phyloP scores from a whole-genome alignment of 2,888 invertebrate species.

The Plebejus melissa region DNA sequence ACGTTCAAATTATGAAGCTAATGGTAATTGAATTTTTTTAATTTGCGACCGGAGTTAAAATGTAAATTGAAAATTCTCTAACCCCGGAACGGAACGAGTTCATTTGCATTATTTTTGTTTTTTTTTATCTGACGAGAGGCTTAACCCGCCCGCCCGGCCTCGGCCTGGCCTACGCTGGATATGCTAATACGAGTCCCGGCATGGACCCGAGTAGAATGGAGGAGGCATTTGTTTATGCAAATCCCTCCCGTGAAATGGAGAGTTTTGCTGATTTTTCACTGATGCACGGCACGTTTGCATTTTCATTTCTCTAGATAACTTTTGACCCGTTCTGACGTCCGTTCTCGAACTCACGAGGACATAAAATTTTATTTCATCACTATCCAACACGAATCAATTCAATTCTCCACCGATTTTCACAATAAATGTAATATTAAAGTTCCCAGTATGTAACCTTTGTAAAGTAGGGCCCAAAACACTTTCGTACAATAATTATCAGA shows the following conservation, averaged over 20 bases:
- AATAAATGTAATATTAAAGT: neutral
- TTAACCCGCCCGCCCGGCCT: conserved; percentile 39
- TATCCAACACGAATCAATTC: conserved; percentile 17
- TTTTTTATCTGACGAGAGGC: conserved; percentile 33
- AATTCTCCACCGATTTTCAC: neutral
- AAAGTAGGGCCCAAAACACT: neutral
- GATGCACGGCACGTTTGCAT: conserved; percentile 42
- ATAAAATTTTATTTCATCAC: conserved; percentile 33
- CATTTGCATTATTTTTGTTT: conserved; percentile 29
- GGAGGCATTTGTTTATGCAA: conserved; percentile 48
- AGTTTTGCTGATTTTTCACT: conserved; percentile 49
- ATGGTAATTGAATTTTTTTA: conserved; percentile 20
- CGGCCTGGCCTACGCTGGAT: conserved; percentile 44
- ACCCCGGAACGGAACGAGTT: conserved; percentile 28
- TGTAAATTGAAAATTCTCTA: conserved; percentile 27
- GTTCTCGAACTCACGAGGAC: conserved; percentile 32
- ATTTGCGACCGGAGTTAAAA: conserved; percentile 23
- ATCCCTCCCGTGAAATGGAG: conserved; percentile 44
- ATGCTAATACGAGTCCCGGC: conserved; percentile 42
- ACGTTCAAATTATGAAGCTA: conserved; percentile 15
- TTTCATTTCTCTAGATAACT: conserved; percentile 43
- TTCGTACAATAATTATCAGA: neutral
- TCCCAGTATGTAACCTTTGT: neutral
- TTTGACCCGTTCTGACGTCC: conserved; percentile 37
- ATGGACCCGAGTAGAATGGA: conserved; percentile 44